A percentile compares a stretch with the other conserved stretches of the same genome.
These are phyloP conservation scores for Cavia aperea DNA, from an alignment of 2,113 vertebrate genomes.

Conservation along the genomic window DNA sequence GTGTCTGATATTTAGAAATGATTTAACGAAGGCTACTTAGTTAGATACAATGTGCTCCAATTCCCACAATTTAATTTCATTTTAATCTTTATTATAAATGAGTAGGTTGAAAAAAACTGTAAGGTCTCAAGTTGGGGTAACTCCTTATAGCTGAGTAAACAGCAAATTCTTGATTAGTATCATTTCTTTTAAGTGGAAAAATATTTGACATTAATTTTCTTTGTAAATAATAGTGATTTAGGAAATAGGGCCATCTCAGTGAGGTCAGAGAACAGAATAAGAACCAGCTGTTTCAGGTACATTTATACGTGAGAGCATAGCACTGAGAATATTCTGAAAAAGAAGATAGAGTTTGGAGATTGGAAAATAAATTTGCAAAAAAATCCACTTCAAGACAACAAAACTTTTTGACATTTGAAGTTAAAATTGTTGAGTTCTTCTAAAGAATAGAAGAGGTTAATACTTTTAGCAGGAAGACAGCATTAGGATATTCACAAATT, in stretches of 20 bases:
- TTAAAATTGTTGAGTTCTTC: constrained; percentile 3
- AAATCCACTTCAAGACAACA: background rate
- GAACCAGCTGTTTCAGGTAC: background rate
- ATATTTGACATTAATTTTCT: background rate
- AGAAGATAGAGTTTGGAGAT: background rate
- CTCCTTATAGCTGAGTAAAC: background rate
- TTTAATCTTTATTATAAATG: constrained; percentile 17
- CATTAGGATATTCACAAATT: constrained; percentile 44
- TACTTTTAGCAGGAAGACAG: constrained; percentile 34
- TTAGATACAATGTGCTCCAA: background rate
- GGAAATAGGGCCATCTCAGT: background rate
- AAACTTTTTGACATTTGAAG: constrained; percentile 9
- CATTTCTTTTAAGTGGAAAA: constrained; percentile 21
- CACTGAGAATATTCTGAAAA: background rate
- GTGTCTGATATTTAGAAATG: constrained; percentile 5
- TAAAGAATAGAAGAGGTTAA: constrained; percentile 39
- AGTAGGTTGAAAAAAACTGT: background rate
- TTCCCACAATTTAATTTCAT: background rate
- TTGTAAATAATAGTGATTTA: background rate
- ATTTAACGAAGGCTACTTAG: constrained; percentile 1
- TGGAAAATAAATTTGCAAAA: constrained; percentile 4
- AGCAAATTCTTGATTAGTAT: background rate
- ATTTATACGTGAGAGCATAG: background rate
- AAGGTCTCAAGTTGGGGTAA: background rate
- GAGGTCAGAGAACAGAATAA: background rate